phyloP scores from a whole-genome alignment of 2,888 invertebrate genomes.

The Ferdinandea cuprea region DNA sequence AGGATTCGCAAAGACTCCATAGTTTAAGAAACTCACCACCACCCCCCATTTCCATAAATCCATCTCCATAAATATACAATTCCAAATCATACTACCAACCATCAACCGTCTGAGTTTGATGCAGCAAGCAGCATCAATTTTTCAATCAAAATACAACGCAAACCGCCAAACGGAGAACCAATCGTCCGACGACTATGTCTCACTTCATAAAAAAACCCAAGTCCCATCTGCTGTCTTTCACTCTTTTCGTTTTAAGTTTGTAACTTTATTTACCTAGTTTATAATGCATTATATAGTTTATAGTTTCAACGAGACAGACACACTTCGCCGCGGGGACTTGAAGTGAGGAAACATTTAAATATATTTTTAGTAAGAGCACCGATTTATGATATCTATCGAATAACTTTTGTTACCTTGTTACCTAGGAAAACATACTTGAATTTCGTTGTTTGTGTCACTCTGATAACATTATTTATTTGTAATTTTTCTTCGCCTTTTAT shows the following conservation, averaged over 20 bases:
- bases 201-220: slow-evolving; percentile 18
- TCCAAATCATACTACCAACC: slow-evolving; percentile 56
- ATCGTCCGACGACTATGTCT: slow-evolving; percentile 38
- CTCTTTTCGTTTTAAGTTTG: slow-evolving; percentile 57
- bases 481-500: slow-evolving; percentile 22
- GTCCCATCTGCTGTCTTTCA: slow-evolving; percentile 31
- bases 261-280: slow-evolving; percentile 59
- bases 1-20: slow-evolving; percentile 83
- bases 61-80: slow-evolving; percentile 76
- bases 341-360: not conserved
- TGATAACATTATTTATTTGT: slow-evolving; percentile 43
- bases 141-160: slow-evolving; percentile 51
- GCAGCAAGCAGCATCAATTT: slow-evolving; percentile 28
- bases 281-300: slow-evolving; percentile 67
- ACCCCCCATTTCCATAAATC: slow-evolving; percentile 76
- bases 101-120: slow-evolving; percentile 54
- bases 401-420: slow-evolving; percentile 50
- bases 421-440: slow-evolving; percentile 27
- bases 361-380: slow-evolving; percentile 46
- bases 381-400: slow-evolving; percentile 46
- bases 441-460: slow-evolving; percentile 43
- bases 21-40: slow-evolving; percentile 81
- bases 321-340: slow-evolving; percentile 22
- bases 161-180: slow-evolving; percentile 54
- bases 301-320: slow-evolving; percentile 43